Percentiles rank a stretch among this genome's conserved stretches.
phyloP scores from a whole-genome alignment of 2,113 vertebrate species.

The Pelecanoides urinatrix region DNA sequence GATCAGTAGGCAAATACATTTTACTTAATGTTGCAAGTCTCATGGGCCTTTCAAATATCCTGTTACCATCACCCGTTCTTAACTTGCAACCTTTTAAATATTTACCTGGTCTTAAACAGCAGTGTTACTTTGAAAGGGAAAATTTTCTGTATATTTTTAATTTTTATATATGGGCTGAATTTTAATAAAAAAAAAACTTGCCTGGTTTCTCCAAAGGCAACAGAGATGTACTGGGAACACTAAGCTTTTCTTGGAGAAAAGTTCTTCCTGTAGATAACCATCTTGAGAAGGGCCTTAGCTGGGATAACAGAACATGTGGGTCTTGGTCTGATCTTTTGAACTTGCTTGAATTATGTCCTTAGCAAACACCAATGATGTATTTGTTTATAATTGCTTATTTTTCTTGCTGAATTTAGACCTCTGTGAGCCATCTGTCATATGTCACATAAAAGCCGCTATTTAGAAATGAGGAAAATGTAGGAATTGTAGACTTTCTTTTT shows the following conservation, averaged over 20 bases:
- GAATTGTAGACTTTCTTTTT: neutral
- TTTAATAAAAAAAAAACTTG: neutral
- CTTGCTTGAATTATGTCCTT: conserved; percentile 29
- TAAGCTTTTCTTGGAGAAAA: conserved; percentile 30
- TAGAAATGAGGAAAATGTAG: neutral
- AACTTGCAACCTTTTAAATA: conserved; percentile 54
- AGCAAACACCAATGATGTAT: conserved; percentile 13
- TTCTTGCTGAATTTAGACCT: conserved; percentile 6
- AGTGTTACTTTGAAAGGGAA: neutral
- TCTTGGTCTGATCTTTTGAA: conserved; percentile 38
- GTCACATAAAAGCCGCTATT: neutral
- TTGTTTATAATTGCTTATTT: conserved; percentile 52
- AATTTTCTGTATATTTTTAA: neutral
- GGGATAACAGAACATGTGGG: neutral
- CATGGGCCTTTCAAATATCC: conserved; percentile 36
- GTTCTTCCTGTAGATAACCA: conserved; percentile 42
- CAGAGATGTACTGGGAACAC: neutral
- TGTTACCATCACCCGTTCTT: conserved; percentile 72
- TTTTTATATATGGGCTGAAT: neutral
- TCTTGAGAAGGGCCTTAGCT: neutral
- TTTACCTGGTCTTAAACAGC: conserved; percentile 34
- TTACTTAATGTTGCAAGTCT: conserved; percentile 33
- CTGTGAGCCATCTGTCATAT: neutral
- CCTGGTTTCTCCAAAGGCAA: neutral
- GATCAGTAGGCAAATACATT: conserved; percentile 44